phyloP scores from a whole-genome alignment of 1,140 invertebrate genomes.

The Bathynomus jamesi region DNA sequence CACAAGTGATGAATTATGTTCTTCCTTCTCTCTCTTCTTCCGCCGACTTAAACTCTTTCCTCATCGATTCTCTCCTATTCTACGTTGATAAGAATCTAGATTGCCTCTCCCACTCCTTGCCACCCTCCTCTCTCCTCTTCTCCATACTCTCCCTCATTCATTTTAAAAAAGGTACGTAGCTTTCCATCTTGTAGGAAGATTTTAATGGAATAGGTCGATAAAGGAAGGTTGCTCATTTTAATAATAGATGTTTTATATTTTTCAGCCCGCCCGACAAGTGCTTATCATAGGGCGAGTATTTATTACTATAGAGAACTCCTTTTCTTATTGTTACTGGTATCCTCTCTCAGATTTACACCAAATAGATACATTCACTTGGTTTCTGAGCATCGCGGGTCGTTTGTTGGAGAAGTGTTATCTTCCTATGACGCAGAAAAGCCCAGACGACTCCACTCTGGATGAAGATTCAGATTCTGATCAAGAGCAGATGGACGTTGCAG shows the following conservation, averaged over 20 bases:
- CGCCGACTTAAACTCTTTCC: background rate
- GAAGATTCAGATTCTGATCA: background rate
- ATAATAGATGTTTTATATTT: too few species aligned
- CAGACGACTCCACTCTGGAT: background rate
- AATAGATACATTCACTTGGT: background rate
- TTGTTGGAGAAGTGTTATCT: background rate
- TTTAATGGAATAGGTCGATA: too few species aligned
- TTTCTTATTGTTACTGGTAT: background rate
- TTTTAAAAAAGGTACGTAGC: background rate
- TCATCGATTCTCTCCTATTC: background rate
- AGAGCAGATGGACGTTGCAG: background rate
- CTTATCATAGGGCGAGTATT: too few species aligned
- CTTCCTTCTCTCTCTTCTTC: background rate
- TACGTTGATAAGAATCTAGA: background rate
- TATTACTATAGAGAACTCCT: background rate
- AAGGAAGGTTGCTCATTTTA: too few species aligned
- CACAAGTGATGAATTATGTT: background rate
- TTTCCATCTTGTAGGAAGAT: too few species aligned
- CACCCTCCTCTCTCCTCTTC: background rate
- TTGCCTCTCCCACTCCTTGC: background rate
- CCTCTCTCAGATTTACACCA: background rate
- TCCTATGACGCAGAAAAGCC: background rate
- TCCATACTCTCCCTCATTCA: background rate
- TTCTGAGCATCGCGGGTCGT: background rate
- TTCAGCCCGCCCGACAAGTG: too few species aligned